Conservation (phyloP, 2,797 vertebrate genomes). For the Eleutherodactylus coqui region DNA sequence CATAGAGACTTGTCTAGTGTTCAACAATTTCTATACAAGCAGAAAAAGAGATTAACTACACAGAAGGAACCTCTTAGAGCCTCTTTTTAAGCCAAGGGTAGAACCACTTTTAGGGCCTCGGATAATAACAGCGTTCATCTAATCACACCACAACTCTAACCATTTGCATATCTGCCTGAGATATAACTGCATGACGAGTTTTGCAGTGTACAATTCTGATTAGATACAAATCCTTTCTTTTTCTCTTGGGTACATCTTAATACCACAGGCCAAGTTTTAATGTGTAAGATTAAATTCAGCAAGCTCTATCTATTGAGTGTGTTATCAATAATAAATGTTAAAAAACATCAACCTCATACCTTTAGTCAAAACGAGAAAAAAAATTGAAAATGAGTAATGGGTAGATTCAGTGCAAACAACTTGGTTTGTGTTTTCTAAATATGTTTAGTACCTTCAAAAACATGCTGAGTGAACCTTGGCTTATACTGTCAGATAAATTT, state of each 20-base stretch:
- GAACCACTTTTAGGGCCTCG: too few relatives aligned
- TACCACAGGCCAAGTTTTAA: neutral
- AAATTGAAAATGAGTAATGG: slow-evolving; percentile 25
- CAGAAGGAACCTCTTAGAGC: too few relatives aligned
- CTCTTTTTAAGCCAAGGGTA: too few relatives aligned
- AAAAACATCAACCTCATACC: slow-evolving; percentile 45
- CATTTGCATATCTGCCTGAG: too few relatives aligned
- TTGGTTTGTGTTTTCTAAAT: neutral
- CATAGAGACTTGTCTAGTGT: too few relatives aligned
- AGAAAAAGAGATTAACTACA: too few relatives aligned
- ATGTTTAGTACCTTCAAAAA: slow-evolving; percentile 13
- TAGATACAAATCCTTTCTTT: neutral
- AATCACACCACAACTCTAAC: too few relatives aligned
- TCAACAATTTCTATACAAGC: too few relatives aligned
- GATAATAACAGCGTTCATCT: too few relatives aligned
- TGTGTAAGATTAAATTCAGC: neutral
- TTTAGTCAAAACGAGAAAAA: slow-evolving; percentile 39
- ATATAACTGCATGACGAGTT: too few relatives aligned
- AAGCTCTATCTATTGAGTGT: neutral
- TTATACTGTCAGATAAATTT: slow-evolving; percentile 18
- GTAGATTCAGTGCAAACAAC: slow-evolving; percentile 18
- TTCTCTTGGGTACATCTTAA: neutral
- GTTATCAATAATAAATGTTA: slow-evolving; percentile 8
- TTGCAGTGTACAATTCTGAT: neutral
- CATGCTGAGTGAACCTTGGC: neutral